Base-by-base conservation (phyloP, 2,797 vertebrate species). In the Mionectes olivaceus region DNA sequence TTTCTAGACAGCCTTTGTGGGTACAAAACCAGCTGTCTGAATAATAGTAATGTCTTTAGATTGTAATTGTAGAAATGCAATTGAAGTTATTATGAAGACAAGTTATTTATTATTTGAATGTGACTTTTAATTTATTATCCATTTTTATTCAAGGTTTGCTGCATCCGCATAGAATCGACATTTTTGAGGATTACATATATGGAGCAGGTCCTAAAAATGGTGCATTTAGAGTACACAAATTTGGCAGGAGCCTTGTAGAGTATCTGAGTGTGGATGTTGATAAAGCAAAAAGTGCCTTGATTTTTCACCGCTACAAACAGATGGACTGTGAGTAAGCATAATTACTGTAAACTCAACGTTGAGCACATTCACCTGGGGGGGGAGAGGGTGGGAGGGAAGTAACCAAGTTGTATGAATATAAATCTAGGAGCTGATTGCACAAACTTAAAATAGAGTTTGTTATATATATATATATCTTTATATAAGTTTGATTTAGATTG, bases 171-270 rank as follows among this genome's bases (percentile, higher is more conserved):
- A 98, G 99, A 96, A 99, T 99, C 93, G 99, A 99, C 93, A 83
- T 99, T 97, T 99, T 99, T 98, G 99, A 99, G 96, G 99, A 99
- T 97, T 99, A 99, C 93, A 99, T 99, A 91, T 99, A 99, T 90
- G 99, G 99, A 97, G 99, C 99, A 33, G 98, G 99, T 93, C 98
- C 99, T 33, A 99, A 99, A 97, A 99, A 98, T 17, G 98, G 99
- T 67, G 98, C 98, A 57, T 99, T 99, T 96, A 98, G 98, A 97
- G 98, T 99, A 76, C 99, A 99, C 95, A 99, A 99, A 96, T 99
- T 98, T 95, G 99, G 99, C 87, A 98, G 97, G 87, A 98, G 98
- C 74, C 77, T 98, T 3, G 98, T 98, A 89, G 99, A 99, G 52
- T 98, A 98, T 76, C 96, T 99, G 39, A 97, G 97, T 91, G 96